A percentile compares a stretch with the other conserved stretches of the same genome.
Conservation (phyloP, 1,140 invertebrate genomes). For the Magallana gigas region DNA sequence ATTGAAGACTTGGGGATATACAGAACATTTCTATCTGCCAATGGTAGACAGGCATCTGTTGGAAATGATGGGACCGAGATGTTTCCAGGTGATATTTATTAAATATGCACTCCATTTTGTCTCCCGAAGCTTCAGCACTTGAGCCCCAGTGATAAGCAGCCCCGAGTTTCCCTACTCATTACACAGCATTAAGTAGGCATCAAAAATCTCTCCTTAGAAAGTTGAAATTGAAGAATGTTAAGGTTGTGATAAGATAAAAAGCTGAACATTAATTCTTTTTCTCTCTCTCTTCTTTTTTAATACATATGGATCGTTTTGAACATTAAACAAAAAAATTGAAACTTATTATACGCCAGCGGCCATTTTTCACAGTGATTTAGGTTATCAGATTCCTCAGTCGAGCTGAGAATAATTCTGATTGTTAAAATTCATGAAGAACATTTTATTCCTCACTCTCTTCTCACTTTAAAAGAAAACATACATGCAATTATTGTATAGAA, state of each 20-base stretch:
- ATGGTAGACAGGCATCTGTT: not conserved
- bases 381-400: not conserved
- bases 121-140: not conserved
- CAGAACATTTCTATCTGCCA: not conserved
- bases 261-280: conserved; percentile 11
- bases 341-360: not conserved
- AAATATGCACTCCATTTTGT: conserved; percentile 31
- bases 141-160: not conserved
- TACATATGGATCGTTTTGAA: not conserved
- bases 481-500: not conserved
- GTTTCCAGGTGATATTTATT: conserved; percentile 27
- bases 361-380: not conserved
- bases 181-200: conserved; percentile 25
- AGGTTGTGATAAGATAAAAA: conserved; percentile 23
- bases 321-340: not conserved
- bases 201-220: not conserved
- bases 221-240: conserved; percentile 27
- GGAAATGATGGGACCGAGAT: conserved; percentile 9
- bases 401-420: conserved; percentile 15
- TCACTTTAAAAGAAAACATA: not conserved
- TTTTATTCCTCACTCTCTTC: conserved; percentile 2
- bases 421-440: conserved; percentile 5
- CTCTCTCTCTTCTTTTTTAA: not conserved
- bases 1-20: not conserved
- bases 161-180: not conserved